These are phyloP conservation scores for Dinoponera quadriceps DNA, from an alignment of 1,140 invertebrate genomes.

Conservation along the genomic window DNA sequence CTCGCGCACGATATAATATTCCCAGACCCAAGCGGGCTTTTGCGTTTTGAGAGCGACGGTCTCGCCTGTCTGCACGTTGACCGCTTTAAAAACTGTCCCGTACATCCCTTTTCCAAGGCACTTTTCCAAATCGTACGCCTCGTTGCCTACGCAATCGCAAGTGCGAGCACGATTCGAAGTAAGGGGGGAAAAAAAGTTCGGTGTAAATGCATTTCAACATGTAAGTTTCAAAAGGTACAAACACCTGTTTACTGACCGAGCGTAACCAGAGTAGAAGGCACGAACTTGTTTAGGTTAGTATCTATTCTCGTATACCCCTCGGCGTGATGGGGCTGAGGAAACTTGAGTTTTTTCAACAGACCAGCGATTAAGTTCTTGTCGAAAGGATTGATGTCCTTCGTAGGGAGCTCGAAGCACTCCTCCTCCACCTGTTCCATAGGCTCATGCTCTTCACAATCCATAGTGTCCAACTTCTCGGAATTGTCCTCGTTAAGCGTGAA, in stretches of 20 bases:
- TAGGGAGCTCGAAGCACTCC: conserved; percentile 79
- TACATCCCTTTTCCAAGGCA: conserved; percentile 91
- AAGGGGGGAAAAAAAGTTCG: neutral
- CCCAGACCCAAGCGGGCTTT: conserved; percentile 92
- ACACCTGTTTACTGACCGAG: conserved; percentile 78
- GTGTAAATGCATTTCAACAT: neutral
- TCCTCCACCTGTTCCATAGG: conserved; percentile 81
- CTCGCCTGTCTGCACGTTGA: conserved; percentile 87
- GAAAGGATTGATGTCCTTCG: conserved; percentile 85
- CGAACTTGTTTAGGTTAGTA: conserved; percentile 83
- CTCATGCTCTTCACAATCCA: conserved; percentile 82
- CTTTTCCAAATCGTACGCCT: conserved; percentile 89
- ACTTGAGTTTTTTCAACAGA: conserved; percentile 85
- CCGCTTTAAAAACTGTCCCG: conserved; percentile 89
- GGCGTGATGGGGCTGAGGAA: conserved; percentile 84
- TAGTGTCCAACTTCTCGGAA: conserved; percentile 72
- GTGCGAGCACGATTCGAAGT: neutral
- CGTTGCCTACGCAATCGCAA: conserved; percentile 81
- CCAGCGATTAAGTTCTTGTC: conserved; percentile 83
- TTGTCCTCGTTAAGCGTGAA: conserved; percentile 73
- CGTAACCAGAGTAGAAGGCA: conserved; percentile 83
- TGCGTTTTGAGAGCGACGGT: conserved; percentile 91
- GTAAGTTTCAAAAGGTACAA: conserved; percentile 10
- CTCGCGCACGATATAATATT: conserved; percentile 93
- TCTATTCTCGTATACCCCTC: conserved; percentile 81